These are phyloP conservation scores for Harpagoxenus sublaevis DNA, from an alignment of 2,888 invertebrate genomes.

Conservation along the genomic window DNA sequence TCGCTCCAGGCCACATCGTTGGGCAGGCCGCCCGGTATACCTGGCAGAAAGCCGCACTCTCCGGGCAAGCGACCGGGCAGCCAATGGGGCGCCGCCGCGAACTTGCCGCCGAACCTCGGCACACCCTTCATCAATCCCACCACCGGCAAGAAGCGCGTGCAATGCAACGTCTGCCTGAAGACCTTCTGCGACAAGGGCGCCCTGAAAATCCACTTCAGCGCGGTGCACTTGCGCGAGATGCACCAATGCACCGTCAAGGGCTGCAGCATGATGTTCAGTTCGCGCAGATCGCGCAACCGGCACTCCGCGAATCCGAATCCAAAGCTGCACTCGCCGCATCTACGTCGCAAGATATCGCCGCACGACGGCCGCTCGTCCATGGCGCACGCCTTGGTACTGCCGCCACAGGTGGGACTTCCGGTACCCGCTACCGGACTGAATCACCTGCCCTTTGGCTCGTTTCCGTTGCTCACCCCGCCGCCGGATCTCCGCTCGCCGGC, in stretches of 20 bases:
- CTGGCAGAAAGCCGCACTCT: conserved; percentile 90
- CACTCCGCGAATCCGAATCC: conserved; percentile 99
- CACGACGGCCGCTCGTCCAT: conserved; percentile 97
- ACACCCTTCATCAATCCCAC: conserved; percentile 97
- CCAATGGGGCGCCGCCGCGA: conserved; percentile 89
- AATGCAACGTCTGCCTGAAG: conserved; percentile 99
- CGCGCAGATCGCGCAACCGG: conserved; percentile 96
- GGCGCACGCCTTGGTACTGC: conserved; percentile 93
- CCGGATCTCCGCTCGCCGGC: conserved; percentile 89
- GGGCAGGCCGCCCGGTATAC: conserved; percentile 86
- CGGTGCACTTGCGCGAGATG: conserved; percentile 99
- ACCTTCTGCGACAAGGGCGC: conserved; percentile 99
- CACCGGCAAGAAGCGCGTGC: conserved; percentile 98
- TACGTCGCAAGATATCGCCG: conserved; percentile 97
- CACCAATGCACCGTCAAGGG: conserved; percentile 99
- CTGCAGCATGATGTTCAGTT: conserved; percentile 99
- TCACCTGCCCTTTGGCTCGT: conserved; percentile 92
- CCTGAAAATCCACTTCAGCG: conserved; percentile 99
- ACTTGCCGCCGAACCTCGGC: conserved; percentile 93
- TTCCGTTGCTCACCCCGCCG: conserved; percentile 92
- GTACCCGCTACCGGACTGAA: conserved; percentile 90
- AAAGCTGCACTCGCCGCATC: conserved; percentile 97
- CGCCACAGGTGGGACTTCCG: conserved; percentile 90
- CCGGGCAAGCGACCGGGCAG: conserved; percentile 92
- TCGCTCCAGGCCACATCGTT: conserved; percentile 82